Base-by-base conservation (phyloP, 2,113 vertebrate species). In the Platycercus adscitus region DNA sequence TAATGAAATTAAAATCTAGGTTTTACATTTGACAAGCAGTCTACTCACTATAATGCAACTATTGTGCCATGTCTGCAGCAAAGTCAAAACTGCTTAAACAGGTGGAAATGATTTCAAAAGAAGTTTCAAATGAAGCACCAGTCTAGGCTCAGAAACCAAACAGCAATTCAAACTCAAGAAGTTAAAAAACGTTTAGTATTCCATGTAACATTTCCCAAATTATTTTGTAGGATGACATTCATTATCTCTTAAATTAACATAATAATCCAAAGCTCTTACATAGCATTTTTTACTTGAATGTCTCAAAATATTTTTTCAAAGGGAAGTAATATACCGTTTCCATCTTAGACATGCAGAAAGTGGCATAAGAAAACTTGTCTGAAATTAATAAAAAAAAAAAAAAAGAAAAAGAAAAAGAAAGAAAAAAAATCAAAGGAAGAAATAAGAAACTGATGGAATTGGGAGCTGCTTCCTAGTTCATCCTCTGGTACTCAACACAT, bases 51-150 rank as follows among this genome's bases (percentile, higher is more conserved):
- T 50, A 92, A 89, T 91, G 81, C 65, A 85, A 82, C 77, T 61
- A 92, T 55, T 93, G 87, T 96, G 66, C 66, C 0, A 0, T 50
- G 78, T 77, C 81, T 93, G 81, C 84, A 94, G 71, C 91, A 66
- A 91, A 94, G 81, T 86, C 11, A 8, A 89, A 96, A 95, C 81
- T 92, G 78, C 84, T 96, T 95, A 73, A 96, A 92, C 47, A 91
- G 69, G 49, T 94, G 37, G 84, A 96, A 97, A 86, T 80, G 0
- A 79, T 91, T 95, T 95, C 53, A 94, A 92, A 96, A 79, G 81
- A 72, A n/a, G 26, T 80, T 94, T 93, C 87, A 95, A 91, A 91
- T 60, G 93, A 91, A 95, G 49, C 77, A 64, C 78, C 68, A 70
- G 65, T 65, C 61, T 52, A 71, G 47, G 61, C 26, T 92, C 84